phyloP scores from a whole-genome alignment of 1,140 invertebrate species.

The Paralvinella palmiformis region DNA sequence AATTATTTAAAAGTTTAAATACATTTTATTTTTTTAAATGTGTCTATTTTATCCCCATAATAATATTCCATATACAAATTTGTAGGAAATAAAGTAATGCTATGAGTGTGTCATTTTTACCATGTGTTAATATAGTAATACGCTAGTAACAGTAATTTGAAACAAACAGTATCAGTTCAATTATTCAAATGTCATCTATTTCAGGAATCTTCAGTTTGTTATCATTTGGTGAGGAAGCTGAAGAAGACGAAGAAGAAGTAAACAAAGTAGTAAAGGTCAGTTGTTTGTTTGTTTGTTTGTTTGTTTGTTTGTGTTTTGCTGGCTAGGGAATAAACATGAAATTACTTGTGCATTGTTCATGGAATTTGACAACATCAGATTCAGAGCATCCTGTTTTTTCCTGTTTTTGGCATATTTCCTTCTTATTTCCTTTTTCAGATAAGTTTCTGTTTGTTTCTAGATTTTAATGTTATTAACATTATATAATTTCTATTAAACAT shows the following conservation, averaged over 20 bases:
- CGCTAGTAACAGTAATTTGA: too few relatives aligned
- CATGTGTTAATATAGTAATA: too few relatives aligned
- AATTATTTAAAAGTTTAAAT: not conserved
- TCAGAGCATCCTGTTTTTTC: too few relatives aligned
- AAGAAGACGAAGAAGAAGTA: conserved; percentile 78
- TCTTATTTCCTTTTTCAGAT: too few relatives aligned
- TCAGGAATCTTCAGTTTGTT: conserved; percentile 88
- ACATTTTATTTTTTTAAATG: not conserved
- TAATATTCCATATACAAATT: not conserved
- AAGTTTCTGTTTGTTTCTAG: too few relatives aligned
- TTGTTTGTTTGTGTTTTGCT: not conserved
- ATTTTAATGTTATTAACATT: too few relatives aligned
- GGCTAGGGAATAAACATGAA: not conserved
- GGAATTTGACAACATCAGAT: too few relatives aligned
- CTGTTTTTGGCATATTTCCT: too few relatives aligned
- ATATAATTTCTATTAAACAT: too few relatives aligned
- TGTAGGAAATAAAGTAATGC: too few relatives aligned
- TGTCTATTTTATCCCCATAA: not conserved
- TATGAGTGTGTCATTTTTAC: too few relatives aligned
- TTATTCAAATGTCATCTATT: conserved; percentile 21
- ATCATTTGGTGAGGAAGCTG: conserved; percentile 96
- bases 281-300: not conserved
- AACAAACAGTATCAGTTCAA: not conserved
- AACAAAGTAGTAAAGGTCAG: conserved; percentile 37
- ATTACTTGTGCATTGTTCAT: too few relatives aligned